phyloP scores from a whole-genome alignment of 2,888 invertebrate genomes.

The Teleogryllus oceanicus region DNA sequence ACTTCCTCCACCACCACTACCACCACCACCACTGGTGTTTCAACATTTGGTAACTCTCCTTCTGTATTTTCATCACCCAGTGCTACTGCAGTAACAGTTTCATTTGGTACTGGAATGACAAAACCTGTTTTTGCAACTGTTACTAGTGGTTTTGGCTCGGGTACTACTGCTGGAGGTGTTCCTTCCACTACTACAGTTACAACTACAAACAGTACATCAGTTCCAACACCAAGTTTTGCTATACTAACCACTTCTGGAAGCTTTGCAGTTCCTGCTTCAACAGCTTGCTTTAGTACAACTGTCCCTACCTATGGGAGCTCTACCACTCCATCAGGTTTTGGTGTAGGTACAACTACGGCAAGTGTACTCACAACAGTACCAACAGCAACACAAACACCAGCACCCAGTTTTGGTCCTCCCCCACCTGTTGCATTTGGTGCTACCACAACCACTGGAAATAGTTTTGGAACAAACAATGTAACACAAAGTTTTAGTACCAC shows the following conservation, averaged over 20 bases:
- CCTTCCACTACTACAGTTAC: too few species aligned
- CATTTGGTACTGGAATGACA: not conserved
- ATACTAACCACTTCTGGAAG: not conserved
- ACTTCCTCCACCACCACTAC: not conserved
- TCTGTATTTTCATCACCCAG: not conserved
- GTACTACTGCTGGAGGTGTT: not conserved
- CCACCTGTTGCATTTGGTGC: not conserved
- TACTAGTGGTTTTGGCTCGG: not conserved
- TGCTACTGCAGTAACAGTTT: not conserved
- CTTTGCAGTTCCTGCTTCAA: conserved; percentile 4
- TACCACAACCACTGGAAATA: not conserved
- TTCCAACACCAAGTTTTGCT: not conserved
- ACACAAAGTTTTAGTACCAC: not conserved
- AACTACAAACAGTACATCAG: not conserved
- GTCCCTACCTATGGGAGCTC: not conserved
- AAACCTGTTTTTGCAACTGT: not conserved
- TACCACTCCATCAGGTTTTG: not conserved
- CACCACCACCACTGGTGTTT: not conserved
- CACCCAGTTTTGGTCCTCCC: conserved; percentile 22
- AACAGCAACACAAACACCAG: not conserved
- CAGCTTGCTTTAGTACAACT: not conserved
- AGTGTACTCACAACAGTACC: conserved; percentile 18
- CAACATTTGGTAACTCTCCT: conserved; percentile 23
- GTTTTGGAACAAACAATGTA: not conserved
- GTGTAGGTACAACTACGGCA: not conserved